These are phyloP conservation scores for Clupea harengus DNA, from an alignment of 2,113 vertebrate genomes.

Conservation along the genomic window DNA sequence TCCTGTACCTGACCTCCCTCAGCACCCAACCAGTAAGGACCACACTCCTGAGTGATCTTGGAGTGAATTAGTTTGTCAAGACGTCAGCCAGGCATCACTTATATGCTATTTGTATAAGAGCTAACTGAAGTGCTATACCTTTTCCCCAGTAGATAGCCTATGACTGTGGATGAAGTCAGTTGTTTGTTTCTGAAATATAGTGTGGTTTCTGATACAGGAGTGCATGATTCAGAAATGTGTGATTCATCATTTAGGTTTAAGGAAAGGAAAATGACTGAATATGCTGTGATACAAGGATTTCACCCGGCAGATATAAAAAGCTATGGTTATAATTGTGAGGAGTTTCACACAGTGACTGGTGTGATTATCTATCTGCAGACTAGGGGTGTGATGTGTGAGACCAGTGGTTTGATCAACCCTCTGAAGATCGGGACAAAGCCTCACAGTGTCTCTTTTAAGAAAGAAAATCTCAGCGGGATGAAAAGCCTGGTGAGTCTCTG, in stretches of 20 bases:
- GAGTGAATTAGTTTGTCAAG: background rate
- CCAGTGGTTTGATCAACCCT: conserved; percentile 68
- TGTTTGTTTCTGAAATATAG: background rate
- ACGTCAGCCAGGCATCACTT: background rate
- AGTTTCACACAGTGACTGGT: background rate
- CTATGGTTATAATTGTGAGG: background rate
- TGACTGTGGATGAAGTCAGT: background rate
- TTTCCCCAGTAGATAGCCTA: too few relatives aligned
- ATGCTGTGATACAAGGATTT: too few relatives aligned
- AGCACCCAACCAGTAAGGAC: conserved; percentile 70
- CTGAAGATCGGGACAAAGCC: conserved; percentile 70
- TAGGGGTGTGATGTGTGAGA: conserved; percentile 70
- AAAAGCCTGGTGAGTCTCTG: conserved; percentile 41
- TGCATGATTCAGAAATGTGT: background rate
- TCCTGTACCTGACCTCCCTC: conserved; percentile 80
- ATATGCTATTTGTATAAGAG: too few relatives aligned
- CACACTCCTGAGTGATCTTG: background rate
- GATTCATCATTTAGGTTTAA: too few relatives aligned
- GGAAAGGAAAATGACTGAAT: too few relatives aligned
- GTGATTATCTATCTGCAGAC: background rate
- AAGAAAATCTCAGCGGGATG: conserved; percentile 73
- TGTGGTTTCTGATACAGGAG: background rate
- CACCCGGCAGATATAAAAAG: background rate
- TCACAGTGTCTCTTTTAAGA: conserved; percentile 69
- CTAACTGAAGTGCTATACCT: too few relatives aligned